phyloP scores from a whole-genome alignment of 2,113 vertebrate species.

The Saiga tatarica region DNA sequence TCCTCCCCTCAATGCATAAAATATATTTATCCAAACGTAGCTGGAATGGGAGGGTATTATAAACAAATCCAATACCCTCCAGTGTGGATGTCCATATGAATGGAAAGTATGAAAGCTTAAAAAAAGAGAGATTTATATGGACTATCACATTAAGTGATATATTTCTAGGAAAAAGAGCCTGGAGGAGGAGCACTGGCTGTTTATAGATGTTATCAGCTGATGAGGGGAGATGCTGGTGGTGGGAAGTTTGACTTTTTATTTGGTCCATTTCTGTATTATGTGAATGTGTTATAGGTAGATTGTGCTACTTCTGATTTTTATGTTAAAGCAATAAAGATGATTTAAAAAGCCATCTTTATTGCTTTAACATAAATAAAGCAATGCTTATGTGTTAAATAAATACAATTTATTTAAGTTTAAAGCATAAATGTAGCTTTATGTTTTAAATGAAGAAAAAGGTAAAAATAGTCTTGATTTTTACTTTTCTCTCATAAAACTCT shows the following conservation, averaged over 20 bases:
- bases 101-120: neutral
- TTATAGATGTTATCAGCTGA: neutral
- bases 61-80: neutral
- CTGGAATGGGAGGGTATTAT: neutral
- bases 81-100: neutral
- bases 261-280: neutral
- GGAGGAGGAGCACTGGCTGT: accelerated
- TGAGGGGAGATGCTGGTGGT: accelerated
- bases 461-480: neutral
- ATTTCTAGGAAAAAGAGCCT: neutral
- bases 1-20: neutral
- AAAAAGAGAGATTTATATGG: neutral
- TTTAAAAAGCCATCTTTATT: neutral
- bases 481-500: neutral
- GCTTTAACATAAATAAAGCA: neutral
- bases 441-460: neutral
- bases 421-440: neutral
- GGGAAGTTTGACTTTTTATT: neutral
- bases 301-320: neutral
- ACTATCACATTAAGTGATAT: neutral
- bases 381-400: neutral
- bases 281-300: neutral
- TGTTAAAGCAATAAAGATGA: neutral
- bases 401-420: neutral
- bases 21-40: neutral